Conservation (phyloP, 2,113 vertebrate species). For the Platichthys stellatus region DNA sequence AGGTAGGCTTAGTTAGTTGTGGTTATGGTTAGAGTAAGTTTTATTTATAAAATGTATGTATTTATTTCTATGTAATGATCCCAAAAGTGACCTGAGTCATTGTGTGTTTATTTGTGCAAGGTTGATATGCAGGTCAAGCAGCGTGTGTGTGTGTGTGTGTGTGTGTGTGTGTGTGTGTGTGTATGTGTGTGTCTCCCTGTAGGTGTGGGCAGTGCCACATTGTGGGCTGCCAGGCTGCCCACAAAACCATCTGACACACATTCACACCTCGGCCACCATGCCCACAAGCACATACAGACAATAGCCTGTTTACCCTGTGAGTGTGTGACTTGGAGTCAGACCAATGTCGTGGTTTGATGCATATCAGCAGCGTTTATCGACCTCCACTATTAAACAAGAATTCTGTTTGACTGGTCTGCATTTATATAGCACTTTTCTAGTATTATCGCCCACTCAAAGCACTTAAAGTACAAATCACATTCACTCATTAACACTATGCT, state of each 20-base stretch:
- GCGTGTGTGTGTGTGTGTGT: slow-evolving; percentile 3
- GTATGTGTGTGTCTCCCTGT: slow-evolving; percentile 33
- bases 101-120: slow-evolving; percentile 21
- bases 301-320: slow-evolving; percentile 30
- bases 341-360: neutral
- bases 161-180: slow-evolving; percentile 4
- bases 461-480: neutral
- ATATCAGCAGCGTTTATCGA: neutral
- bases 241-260: slow-evolving; percentile 94
- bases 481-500: neutral
- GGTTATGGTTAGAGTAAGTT: no score
- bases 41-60: no score
- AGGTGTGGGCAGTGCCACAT: slow-evolving; percentile 77
- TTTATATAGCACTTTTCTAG: no score
- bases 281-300: slow-evolving; percentile 54
- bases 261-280: slow-evolving; percentile 89
- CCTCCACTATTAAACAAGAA: neutral
- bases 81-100: no score
- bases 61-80: no score
- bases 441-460: neutral
- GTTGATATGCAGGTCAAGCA: slow-evolving; percentile 34
- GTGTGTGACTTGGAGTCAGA: slow-evolving; percentile 12
- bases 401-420: neutral
- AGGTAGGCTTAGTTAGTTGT: no score
- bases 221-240: slow-evolving; percentile 78